These are phyloP conservation scores for Eurystomus gularis DNA, from an alignment of 2,113 vertebrate genomes.

Conservation along the genomic window DNA sequence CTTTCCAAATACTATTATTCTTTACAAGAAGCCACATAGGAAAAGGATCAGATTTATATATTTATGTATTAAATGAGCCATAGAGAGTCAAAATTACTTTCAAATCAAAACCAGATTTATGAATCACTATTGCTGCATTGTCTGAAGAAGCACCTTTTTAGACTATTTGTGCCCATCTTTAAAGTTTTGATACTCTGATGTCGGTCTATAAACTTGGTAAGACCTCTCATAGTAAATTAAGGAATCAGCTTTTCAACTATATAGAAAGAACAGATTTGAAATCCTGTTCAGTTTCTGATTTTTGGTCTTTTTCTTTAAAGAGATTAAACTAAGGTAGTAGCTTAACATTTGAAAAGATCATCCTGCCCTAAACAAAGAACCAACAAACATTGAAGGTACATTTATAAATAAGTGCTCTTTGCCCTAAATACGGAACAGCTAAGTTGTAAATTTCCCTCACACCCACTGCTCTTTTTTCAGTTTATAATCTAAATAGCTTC, in stretches of 20 bases:
- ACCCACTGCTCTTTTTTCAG: not conserved
- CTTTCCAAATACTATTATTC: not conserved
- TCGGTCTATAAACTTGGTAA: not conserved
- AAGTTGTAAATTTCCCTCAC: not conserved
- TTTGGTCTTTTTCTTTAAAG: not conserved
- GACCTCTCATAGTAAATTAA: not conserved
- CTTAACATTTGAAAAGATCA: not conserved
- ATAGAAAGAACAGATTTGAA: not conserved
- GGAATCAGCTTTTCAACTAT: not conserved
- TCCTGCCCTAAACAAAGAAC: not conserved
- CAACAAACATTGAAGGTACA: not conserved
- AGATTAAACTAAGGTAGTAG: not conserved
- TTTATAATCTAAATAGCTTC: not conserved
- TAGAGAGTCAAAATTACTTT: constrained; percentile 8
- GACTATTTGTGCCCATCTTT: not conserved
- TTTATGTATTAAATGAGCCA: not conserved
- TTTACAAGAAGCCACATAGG: constrained; percentile 2
- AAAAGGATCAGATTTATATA: constrained; percentile 15
- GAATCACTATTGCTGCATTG: not conserved
- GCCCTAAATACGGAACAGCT: not conserved
- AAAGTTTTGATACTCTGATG: not conserved
- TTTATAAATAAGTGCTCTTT: not conserved
- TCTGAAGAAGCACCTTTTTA: not conserved
- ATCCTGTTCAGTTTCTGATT: not conserved
- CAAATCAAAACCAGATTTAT: constrained; percentile 31